Conservation (phyloP, 2,888 invertebrate genomes). For the Cordylochernes scorpioides region DNA sequence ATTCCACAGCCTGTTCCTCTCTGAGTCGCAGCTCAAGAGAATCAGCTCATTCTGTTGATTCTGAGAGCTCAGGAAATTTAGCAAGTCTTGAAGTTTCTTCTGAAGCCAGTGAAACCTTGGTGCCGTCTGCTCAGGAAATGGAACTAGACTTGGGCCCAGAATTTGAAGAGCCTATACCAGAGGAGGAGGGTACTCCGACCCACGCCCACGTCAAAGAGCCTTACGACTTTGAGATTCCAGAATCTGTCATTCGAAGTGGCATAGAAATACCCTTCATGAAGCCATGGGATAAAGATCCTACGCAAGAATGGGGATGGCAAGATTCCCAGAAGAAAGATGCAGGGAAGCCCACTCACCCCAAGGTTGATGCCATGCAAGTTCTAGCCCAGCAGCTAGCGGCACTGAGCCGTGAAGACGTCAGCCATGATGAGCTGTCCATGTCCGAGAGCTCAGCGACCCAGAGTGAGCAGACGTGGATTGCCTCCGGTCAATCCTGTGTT, state of each 20-base stretch:
- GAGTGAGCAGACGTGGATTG: constrained; percentile 14
- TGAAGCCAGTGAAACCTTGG: constrained; percentile 69
- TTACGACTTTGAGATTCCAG: constrained; percentile 20
- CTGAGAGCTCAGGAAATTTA: constrained; percentile 61
- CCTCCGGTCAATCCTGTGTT: constrained; percentile 10
- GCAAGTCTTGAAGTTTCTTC: constrained; percentile 61
- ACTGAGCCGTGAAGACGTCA: background rate
- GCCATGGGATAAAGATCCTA: constrained; percentile 5
- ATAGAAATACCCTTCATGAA: constrained; percentile 11
- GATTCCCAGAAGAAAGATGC: too few relatives aligned
- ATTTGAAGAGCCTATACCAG: constrained; percentile 26
- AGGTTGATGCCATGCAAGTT: background rate
- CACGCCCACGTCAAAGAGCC: constrained; percentile 12
- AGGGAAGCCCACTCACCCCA: too few relatives aligned
- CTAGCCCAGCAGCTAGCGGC: background rate
- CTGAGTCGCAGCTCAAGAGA: constrained; percentile 44
- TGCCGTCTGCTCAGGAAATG: constrained; percentile 60
- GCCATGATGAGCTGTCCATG: constrained; percentile 11
- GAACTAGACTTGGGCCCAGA: constrained; percentile 32
- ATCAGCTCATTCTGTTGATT: constrained; percentile 66
- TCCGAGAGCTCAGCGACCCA: constrained; percentile 13
- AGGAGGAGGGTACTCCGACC: constrained; percentile 21
- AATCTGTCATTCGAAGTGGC: constrained; percentile 15
- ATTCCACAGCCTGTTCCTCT: constrained; percentile 58
- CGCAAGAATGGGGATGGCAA: constrained; percentile 1